Percentiles rank a stretch among this genome's conserved stretches.
Evolutionary conservation across 2,888 invertebrate genomes (phyloP).

Genomic region (Acleris emargana): DNA sequence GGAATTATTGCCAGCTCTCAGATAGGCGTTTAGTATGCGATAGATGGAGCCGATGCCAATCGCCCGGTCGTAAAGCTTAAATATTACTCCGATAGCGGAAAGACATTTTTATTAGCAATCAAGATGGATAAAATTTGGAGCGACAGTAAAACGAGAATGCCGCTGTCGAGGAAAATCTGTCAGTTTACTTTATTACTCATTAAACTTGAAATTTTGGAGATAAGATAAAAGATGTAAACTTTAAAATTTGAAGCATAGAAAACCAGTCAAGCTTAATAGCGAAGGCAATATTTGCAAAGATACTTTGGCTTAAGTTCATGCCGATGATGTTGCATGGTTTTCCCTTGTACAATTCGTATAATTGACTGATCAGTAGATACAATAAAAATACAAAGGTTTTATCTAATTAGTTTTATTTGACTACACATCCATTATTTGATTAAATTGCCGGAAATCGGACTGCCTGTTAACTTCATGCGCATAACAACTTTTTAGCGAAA

Average conservation of each 20-base stretch:
- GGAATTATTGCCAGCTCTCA: slow-evolving; percentile 51
- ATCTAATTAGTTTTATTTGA: too few species aligned
- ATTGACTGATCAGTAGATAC: too few species aligned
- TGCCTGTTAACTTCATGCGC: slow-evolving; percentile 4
- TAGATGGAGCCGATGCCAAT: slow-evolving; percentile 51
- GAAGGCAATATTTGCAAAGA: too few species aligned
- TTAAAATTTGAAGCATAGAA: too few species aligned
- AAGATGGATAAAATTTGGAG: slow-evolving; percentile 25
- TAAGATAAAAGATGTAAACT: neutral
- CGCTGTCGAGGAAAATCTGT: slow-evolving; percentile 12
- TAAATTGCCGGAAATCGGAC: slow-evolving; percentile 13
- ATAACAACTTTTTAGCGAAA: slow-evolving; percentile 19
- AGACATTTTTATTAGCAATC: slow-evolving; percentile 33
- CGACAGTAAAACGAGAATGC: slow-evolving; percentile 23
- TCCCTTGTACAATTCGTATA: too few species aligned
- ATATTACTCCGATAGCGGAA: slow-evolving; percentile 31
- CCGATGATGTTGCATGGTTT: too few species aligned
- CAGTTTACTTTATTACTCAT: slow-evolving; percentile 28
- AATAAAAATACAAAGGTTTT: too few species aligned
- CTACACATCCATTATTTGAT: neutral
- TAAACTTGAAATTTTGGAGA: slow-evolving; percentile 12
- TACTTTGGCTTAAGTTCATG: too few species aligned
- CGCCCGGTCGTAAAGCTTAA: slow-evolving; percentile 33
- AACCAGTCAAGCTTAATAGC: too few species aligned
- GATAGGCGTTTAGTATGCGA: slow-evolving; percentile 47